Evolutionary conservation across 2,797 vertebrate genomes (phyloP).

Genomic region (Acridotheres tristis): DNA sequence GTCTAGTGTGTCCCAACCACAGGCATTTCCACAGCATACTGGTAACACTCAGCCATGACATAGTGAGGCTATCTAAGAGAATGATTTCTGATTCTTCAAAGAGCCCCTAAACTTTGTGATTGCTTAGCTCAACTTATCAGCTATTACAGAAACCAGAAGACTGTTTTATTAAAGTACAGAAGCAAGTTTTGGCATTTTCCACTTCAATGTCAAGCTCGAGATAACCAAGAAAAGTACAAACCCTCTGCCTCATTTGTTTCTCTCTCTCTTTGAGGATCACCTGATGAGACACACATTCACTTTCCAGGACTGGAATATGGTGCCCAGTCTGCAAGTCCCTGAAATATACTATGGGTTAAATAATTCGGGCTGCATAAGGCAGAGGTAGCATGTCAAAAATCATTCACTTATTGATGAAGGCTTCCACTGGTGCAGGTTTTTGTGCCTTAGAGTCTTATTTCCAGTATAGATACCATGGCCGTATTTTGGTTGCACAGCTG

Average conservation of each 20-base stretch:
- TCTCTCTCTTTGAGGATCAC: background rate
- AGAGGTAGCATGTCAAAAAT: background rate
- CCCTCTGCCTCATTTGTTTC: background rate
- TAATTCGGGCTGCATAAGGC: background rate
- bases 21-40: background rate
- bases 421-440: background rate
- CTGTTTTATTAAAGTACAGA: background rate
- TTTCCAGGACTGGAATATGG: background rate
- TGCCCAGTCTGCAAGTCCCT: background rate
- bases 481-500: background rate
- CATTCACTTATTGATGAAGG: background rate
- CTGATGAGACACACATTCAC: background rate
- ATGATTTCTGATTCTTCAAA: background rate
- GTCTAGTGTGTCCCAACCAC: rapidly evolving
- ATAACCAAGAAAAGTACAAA: background rate
- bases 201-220: background rate
- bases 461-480: rapidly evolving
- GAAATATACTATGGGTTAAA: background rate
- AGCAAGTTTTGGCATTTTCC: background rate
- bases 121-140: background rate
- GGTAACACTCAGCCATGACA: no score
- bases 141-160: background rate
- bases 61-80: background rate
- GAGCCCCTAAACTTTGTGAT: background rate
- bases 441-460: background rate